These are phyloP conservation scores for Thamnophis elegans DNA, from an alignment of 2,797 vertebrate species.

Conservation along the genomic window DNA sequence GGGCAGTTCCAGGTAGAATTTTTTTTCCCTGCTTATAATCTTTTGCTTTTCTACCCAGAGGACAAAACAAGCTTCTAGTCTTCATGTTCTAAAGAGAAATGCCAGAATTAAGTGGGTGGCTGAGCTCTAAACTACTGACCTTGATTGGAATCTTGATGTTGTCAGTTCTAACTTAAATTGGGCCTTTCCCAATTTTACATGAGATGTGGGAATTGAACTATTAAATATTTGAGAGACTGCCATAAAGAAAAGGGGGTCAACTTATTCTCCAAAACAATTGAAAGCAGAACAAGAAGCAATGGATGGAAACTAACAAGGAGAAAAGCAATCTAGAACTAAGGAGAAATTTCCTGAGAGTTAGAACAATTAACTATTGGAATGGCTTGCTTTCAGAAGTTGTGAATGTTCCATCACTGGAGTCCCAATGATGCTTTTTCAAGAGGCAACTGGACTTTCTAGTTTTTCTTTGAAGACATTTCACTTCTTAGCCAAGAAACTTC, in stretches of 20 bases:
- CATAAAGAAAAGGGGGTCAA: not conserved
- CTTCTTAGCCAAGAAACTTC: no score
- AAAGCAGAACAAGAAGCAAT: not conserved
- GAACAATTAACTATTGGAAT: no score
- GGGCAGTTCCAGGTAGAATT: not conserved
- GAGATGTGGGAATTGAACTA: not conserved
- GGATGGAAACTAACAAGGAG: not conserved
- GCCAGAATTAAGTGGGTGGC: not conserved
- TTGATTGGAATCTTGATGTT: not conserved
- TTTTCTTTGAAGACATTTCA: no score
- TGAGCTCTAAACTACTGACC: not conserved
- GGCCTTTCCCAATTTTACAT: not conserved
- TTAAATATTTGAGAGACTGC: not conserved
- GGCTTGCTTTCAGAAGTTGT: no score
- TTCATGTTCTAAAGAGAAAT: not conserved
- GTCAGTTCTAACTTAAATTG: not conserved
- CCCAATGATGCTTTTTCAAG: no score
- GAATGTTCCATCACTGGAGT: no score
- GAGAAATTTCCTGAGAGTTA: not conserved
- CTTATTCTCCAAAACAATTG: not conserved
- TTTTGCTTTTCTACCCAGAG: not conserved
- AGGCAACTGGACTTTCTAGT: no score
- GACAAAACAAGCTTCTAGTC: not conserved
- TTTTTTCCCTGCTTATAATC: not conserved
- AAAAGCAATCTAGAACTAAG: not conserved